Percentiles rank a stretch among this genome's conserved stretches.
These are phyloP conservation scores for Serilophus lunatus DNA, from an alignment of 2,113 vertebrate species.

Conservation along the genomic window DNA sequence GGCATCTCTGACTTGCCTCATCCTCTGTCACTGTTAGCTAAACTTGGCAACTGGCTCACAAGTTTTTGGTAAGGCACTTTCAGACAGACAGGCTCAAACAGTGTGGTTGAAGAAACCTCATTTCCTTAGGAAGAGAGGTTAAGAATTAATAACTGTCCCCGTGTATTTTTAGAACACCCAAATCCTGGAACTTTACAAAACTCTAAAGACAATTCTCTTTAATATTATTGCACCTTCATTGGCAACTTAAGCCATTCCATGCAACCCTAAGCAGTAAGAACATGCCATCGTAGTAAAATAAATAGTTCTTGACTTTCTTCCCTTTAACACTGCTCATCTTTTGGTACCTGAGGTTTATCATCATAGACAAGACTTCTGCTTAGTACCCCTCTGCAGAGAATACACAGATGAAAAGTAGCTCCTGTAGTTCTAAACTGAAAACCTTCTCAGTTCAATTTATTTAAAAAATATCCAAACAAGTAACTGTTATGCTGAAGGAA, in stretches of 20 bases:
- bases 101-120: conserved; percentile 1
- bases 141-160: not conserved
- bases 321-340: not conserved
- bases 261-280: not conserved
- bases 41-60: not conserved
- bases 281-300: not conserved
- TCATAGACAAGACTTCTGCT: not conserved
- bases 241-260: not conserved
- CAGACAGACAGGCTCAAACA: not conserved
- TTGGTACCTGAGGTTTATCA: not conserved
- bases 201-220: not conserved
- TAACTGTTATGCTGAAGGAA: not conserved
- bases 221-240: not conserved
- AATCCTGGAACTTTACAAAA: not conserved
- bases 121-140: conserved; percentile 12
- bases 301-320: not conserved
- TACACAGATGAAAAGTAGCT: not conserved
- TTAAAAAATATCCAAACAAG: not conserved
- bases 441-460: not conserved
- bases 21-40: not conserved
- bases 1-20: not conserved
- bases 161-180: not conserved
- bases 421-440: not conserved
- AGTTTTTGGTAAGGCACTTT: not conserved
- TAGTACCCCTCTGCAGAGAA: not conserved